Evolutionary conservation across 2,888 invertebrate genomes (phyloP).

Genomic region (Isoperla grammatica): DNA sequence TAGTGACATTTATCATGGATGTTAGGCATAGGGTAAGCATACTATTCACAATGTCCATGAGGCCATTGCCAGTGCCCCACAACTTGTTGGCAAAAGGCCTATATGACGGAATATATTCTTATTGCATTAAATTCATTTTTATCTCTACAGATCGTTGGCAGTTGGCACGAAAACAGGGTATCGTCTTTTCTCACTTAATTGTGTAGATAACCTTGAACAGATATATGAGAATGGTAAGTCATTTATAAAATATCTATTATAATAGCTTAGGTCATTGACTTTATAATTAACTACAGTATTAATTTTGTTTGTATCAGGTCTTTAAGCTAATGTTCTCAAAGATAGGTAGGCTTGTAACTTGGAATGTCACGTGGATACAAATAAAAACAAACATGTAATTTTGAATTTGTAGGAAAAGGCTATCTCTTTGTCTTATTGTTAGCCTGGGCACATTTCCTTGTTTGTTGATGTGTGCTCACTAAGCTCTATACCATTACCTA

Average conservation of each 20-base stretch:
- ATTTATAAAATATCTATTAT: background rate
- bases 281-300: background rate
- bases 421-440: too few species aligned
- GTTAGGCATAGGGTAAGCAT: slow-evolving; percentile 1
- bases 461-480: background rate
- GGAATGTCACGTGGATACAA: too few species aligned
- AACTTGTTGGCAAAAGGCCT: too few species aligned
- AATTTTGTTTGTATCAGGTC: background rate
- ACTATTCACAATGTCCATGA: too few species aligned
- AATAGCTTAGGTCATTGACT: background rate
- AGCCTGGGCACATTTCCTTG: background rate
- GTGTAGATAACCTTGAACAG: slow-evolving; percentile 79
- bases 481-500: too few species aligned
- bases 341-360: background rate
- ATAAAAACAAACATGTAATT: too few species aligned
- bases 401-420: too few species aligned
- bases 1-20: background rate
- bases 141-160: slow-evolving; percentile 69
- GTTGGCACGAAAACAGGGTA: slow-evolving; percentile 90
- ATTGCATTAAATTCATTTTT: slow-evolving; percentile 26
- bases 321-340: background rate
- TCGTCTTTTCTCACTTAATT: slow-evolving; percentile 77
- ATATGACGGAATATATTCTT: slow-evolving; percentile 12
- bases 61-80: too few species aligned
- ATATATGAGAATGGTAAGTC: slow-evolving; percentile 75